Conservation (phyloP, 2,113 vertebrate genomes). For the Heliornis fulica region DNA sequence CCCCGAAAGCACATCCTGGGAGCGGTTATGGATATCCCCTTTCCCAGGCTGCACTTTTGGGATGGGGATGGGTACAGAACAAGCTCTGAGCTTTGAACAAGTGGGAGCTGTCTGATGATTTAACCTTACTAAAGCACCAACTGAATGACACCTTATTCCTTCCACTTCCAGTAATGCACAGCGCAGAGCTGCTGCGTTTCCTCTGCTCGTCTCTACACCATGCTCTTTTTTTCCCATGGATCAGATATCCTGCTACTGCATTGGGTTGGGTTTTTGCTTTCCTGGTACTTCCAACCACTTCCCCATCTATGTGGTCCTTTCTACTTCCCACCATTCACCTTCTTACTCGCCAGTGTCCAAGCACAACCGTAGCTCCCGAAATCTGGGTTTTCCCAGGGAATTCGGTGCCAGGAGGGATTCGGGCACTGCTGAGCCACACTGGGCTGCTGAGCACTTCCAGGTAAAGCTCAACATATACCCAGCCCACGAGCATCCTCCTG, state of each 20-base stretch:
- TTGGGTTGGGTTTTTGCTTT: background rate
- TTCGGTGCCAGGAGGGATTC: background rate
- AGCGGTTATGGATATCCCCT: background rate
- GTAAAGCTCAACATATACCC: background rate
- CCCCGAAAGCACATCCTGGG: background rate
- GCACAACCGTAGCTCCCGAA: accelerated
- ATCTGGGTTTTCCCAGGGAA: background rate
- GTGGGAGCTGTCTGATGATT: background rate
- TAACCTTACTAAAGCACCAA: background rate
- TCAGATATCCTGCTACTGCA: background rate
- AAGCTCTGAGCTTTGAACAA: background rate
- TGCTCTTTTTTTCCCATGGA: background rate
- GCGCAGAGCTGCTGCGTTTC: background rate
- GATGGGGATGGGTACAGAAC: accelerated
- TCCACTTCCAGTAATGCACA: background rate
- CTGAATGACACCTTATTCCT: background rate
- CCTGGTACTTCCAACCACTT: background rate
- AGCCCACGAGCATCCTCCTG: background rate
- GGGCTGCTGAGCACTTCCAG: background rate
- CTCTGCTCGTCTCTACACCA: background rate
- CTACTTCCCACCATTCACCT: accelerated
- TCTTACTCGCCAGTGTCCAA: background rate
- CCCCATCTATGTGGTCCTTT: background rate
- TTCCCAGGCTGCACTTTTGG: background rate
- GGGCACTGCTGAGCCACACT: background rate